Evolutionary conservation across 2,888 invertebrate species (phyloP).

Genomic region (Cantharis flavilabris): DNA sequence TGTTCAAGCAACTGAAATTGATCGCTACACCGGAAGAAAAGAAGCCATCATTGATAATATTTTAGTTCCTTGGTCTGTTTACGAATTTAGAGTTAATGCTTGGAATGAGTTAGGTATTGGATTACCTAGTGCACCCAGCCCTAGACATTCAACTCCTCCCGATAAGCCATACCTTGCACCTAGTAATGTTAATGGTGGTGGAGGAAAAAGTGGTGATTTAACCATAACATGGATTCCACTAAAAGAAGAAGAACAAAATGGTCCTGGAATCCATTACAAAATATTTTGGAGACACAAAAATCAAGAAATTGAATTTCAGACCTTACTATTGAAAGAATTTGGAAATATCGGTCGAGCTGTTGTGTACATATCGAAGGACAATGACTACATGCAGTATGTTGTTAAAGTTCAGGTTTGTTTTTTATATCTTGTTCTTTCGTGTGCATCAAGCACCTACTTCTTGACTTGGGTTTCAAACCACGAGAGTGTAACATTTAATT

Average conservation of each 20-base stretch:
- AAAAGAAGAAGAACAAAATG: constrained; percentile 80
- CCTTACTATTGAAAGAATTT: constrained; percentile 68
- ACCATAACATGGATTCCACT: constrained; percentile 89
- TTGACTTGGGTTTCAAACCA: too few relatives aligned
- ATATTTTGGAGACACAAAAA: constrained; percentile 83
- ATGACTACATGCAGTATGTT: constrained; percentile 82
- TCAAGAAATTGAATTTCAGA: constrained; percentile 76
- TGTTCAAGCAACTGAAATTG: constrained; percentile 73
- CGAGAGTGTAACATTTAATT: too few relatives aligned
- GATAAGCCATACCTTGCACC: constrained; percentile 81
- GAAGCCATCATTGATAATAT: constrained; percentile 70
- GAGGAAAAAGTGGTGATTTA: constrained; percentile 93
- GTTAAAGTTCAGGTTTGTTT: constrained; percentile 74
- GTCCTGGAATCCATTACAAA: constrained; percentile 86
- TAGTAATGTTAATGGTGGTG: constrained; percentile 84
- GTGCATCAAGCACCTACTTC: too few relatives aligned
- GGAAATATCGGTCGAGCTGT: constrained; percentile 82
- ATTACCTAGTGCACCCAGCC: constrained; percentile 80
- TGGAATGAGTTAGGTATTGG: constrained; percentile 85
- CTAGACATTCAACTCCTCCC: constrained; percentile 81
- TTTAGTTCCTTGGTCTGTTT: constrained; percentile 86
- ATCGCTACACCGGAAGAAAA: constrained; percentile 78
- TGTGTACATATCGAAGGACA: constrained; percentile 72
- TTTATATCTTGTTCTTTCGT: too few relatives aligned
- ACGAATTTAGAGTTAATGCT: constrained; percentile 89